Percentiles rank a stretch among this genome's conserved stretches.
Conservation (phyloP, 2,113 vertebrate species). For the Brienomyrus longianalis region DNA sequence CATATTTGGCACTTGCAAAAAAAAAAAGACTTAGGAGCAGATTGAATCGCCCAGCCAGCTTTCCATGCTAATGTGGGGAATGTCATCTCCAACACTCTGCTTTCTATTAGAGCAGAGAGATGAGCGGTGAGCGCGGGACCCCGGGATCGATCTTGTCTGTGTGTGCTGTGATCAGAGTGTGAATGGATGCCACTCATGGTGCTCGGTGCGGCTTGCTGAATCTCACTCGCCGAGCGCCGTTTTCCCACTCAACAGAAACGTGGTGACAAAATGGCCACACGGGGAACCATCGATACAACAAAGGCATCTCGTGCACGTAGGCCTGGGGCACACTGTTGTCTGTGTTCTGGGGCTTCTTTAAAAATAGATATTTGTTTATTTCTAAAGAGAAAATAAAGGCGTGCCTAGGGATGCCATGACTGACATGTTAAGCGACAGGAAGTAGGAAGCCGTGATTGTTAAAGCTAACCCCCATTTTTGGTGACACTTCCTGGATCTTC, state of each 20-base stretch:
- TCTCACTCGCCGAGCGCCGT: neutral
- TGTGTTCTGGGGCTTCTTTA: neutral
- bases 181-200: neutral
- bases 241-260: neutral
- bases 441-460: neutral
- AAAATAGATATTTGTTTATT: neutral
- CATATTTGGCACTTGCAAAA: neutral
- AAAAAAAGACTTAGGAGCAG: neutral
- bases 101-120: slow-evolving; percentile 14
- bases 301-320: neutral
- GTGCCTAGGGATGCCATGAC: neutral
- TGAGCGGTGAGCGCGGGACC: neutral
- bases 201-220: neutral
- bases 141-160: slow-evolving; percentile 1
- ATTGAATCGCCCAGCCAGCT: slow-evolving; percentile 18
- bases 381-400: neutral
- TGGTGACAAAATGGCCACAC: neutral
- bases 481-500: neutral
- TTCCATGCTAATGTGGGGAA: slow-evolving; percentile 21
- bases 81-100: slow-evolving; percentile 12
- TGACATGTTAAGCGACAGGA: neutral
- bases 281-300: neutral
- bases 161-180: neutral
- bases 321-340: neutral
- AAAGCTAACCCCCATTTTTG: neutral